Evolutionary conservation across 1,140 invertebrate species (phyloP).

Genomic region (Drosophila insularis): DNA sequence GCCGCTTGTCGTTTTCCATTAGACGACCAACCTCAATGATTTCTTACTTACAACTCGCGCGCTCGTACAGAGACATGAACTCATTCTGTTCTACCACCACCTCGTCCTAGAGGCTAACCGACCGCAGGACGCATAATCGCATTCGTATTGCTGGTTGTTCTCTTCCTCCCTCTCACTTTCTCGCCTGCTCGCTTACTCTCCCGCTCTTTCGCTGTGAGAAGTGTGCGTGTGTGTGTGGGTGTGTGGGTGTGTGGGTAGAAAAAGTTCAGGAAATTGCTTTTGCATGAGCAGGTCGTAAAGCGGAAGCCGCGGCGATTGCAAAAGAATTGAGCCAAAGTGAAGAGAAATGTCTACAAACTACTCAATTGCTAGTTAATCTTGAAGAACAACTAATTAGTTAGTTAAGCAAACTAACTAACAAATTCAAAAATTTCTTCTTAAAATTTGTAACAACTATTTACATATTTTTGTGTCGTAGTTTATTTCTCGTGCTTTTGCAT

Average conservation of each 20-base stretch:
- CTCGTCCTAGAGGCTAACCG: slow-evolving; percentile 1
- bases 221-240: slow-evolving; percentile 1
- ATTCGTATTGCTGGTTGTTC: slow-evolving; percentile 53
- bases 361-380: slow-evolving; percentile 7
- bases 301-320: slow-evolving; percentile 71
- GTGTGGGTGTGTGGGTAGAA: slow-evolving; percentile 37
- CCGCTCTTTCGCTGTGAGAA: neutral
- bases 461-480: neutral
- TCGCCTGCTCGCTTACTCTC: neutral
- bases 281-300: slow-evolving; percentile 66
- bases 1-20: slow-evolving; percentile 76
- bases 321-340: slow-evolving; percentile 49
- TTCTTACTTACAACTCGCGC: slow-evolving; percentile 73
- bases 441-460: neutral
- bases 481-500: slow-evolving; percentile 32
- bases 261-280: slow-evolving; percentile 79
- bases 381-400: slow-evolving; percentile 4
- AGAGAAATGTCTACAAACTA: slow-evolving; percentile 30
- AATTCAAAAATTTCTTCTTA: neutral
- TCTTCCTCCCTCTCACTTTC: neutral
- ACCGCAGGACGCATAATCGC: slow-evolving; percentile 60
- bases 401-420: neutral
- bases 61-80: slow-evolving; percentile 42
- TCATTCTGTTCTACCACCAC: neutral
- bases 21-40: slow-evolving; percentile 78